Conservation (phyloP, 2,888 invertebrate species). For the Drosophila formosana region DNA sequence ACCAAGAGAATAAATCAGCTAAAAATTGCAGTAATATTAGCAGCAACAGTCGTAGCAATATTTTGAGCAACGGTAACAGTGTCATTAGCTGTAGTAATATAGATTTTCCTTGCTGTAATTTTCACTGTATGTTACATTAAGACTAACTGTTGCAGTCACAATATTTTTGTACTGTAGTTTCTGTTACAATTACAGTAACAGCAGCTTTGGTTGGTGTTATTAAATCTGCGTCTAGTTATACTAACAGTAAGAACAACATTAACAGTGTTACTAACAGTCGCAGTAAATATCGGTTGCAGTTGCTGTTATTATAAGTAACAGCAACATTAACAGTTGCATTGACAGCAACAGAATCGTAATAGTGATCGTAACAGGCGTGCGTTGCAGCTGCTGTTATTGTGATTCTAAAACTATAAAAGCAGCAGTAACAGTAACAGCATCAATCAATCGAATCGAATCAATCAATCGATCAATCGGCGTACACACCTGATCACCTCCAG, state of each 20-base stretch:
- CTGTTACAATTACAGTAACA: no score
- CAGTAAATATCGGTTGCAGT: no score
- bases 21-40: no score
- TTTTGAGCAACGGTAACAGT: no score
- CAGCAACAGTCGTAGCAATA: no score
- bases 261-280: background rate
- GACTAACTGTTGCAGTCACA: no score
- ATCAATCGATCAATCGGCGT: background rate
- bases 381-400: background rate
- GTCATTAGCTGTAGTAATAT: no score
- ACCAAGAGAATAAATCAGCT: no score
- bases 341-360: background rate
- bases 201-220: no score
- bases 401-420: background rate
- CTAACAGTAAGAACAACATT: background rate
- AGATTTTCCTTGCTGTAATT: no score
- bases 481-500: conserved; percentile 87
- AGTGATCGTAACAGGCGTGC: background rate
- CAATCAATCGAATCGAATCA: background rate
- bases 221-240: background rate
- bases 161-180: no score
- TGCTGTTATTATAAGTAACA: background rate
- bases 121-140: no score
- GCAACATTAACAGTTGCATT: background rate
- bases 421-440: background rate